phyloP scores from a whole-genome alignment of 2,797 vertebrate species.

The Synaphobranchus kaupii region DNA sequence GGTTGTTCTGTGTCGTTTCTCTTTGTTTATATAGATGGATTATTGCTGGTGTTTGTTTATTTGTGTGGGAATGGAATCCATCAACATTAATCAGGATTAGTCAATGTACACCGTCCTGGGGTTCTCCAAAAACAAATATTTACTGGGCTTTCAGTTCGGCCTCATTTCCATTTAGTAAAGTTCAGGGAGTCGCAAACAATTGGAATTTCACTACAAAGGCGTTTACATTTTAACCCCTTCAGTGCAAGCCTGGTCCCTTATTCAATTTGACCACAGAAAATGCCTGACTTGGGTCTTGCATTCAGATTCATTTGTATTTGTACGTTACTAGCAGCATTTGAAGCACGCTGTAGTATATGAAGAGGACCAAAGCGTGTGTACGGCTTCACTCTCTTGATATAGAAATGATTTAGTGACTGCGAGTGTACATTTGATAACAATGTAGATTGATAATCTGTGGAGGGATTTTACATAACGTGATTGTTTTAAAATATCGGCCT shows the following conservation, averaged over 20 bases:
- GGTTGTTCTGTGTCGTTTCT: neutral
- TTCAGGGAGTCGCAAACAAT: neutral
- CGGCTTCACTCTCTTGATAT: no score
- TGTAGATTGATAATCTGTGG: neutral
- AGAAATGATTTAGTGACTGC: neutral
- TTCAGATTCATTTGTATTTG: no score
- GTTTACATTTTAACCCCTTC: neutral
- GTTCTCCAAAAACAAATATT: slow-evolving; percentile 16
- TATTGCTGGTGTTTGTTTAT: slow-evolving; percentile 9
- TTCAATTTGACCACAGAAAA: neutral
- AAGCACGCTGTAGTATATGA: no score
- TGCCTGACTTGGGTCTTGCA: neutral
- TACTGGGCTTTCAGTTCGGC: neutral
- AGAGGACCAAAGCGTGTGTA: no score
- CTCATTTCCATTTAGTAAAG: slow-evolving; percentile 6
- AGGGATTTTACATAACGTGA: neutral
- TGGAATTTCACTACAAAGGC: neutral
- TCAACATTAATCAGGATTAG: slow-evolving; percentile 21
- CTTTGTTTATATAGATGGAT: slow-evolving; percentile 16
- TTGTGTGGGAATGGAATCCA: slow-evolving; percentile 2
- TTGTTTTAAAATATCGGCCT: neutral
- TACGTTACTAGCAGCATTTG: neutral
- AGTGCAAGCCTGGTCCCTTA: neutral
- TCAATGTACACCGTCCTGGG: neutral
- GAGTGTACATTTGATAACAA: neutral